Evolutionary conservation across 2,113 vertebrate genomes (phyloP), one percentile per base, ranked within the genome.

Genomic region (Sinocyclocheilus anshuiensis): DNA sequence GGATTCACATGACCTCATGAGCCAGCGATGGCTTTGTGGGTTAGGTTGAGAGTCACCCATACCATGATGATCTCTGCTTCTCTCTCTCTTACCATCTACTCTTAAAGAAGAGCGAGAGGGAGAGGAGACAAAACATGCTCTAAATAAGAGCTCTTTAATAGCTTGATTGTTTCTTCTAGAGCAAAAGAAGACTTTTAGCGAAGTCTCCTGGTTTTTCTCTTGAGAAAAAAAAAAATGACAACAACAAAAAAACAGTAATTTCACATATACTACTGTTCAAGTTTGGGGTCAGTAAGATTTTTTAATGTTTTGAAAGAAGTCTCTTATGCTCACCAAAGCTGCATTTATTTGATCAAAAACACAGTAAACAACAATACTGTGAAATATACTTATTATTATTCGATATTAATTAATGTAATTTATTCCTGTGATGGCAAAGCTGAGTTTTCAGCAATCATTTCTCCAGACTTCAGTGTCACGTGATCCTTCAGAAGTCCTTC

Each of bases 1-100:
- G 86, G 84, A 78, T 91, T 92, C 90, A 88, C 91, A 91, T 91
- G 90, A 91, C 89, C 90, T 91, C 90, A 91, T 85, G 48, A 83
- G 83, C 78, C 55, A 88, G 79, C 57, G 36, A 89, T 84, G 88
- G 87, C 88, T 83, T 81, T 88, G 82, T 86, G 84, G 71, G 57
- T 86, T 86, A 82, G 67, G 63, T 29, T 65, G 84, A 86, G 75
- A 74, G 36, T 59, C 85, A 86, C 75, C 72, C 57, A 3, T 80
- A 79, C 77, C 83, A 53, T 53, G 50, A 84, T 84, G 81, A 80
- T 88, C 74, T 74, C 42, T 75, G 39, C 4, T 67, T 61, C 61
- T 65, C 69, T 75, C 59, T 71, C 63, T 65, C 71, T 80, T 72
- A 77, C 72, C 61, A 22, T 22, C 45, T 86, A 26, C 67, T 53